Conservation (phyloP, 2,113 vertebrate genomes). For the Epinephelus fuscoguttatus region DNA sequence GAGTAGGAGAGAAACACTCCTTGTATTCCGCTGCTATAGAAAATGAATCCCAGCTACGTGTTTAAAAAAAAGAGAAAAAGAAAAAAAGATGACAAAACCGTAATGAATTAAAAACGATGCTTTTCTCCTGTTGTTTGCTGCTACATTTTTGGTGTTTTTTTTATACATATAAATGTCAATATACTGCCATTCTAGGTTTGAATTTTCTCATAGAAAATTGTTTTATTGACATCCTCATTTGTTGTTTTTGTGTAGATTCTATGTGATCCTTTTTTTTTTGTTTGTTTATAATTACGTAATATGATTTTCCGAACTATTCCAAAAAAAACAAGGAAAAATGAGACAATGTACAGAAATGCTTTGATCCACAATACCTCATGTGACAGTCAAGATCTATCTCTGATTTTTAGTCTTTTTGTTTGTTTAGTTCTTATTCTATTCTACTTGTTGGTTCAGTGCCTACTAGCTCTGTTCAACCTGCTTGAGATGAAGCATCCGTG, state of each 20-base stretch:
- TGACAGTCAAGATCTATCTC: slow-evolving; percentile 88
- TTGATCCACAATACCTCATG: slow-evolving; percentile 96
- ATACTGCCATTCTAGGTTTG: slow-evolving; percentile 93
- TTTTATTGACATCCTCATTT: slow-evolving; percentile 92
- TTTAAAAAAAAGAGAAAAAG: slow-evolving; percentile 70
- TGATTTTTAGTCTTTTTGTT: slow-evolving; percentile 83
- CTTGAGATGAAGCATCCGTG: slow-evolving; percentile 81
- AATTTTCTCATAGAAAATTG: slow-evolving; percentile 97
- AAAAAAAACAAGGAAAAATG: slow-evolving; percentile 91
- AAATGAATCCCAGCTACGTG: slow-evolving; percentile 90
- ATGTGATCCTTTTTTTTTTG: slow-evolving; percentile 88
- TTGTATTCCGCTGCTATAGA: slow-evolving; percentile 95
- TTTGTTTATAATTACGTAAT: slow-evolving; percentile 84
- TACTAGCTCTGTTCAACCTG: slow-evolving; percentile 83
- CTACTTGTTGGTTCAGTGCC: slow-evolving; percentile 82
- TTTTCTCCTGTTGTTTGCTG: slow-evolving; percentile 97
- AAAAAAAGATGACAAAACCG: slow-evolving; percentile 69
- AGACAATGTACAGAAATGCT: slow-evolving; percentile 84
- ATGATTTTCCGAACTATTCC: slow-evolving; percentile 96
- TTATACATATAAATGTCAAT: slow-evolving; percentile 90
- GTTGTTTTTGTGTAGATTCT: slow-evolving; percentile 89
- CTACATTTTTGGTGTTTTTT: slow-evolving; percentile 92
- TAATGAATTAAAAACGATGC: slow-evolving; percentile 86
- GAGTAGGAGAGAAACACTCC: slow-evolving; percentile 85
- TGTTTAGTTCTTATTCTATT: slow-evolving; percentile 72